These are phyloP conservation scores for Cephalophus harveyi DNA, from an alignment of 2,113 vertebrate genomes.

Conservation along the genomic window DNA sequence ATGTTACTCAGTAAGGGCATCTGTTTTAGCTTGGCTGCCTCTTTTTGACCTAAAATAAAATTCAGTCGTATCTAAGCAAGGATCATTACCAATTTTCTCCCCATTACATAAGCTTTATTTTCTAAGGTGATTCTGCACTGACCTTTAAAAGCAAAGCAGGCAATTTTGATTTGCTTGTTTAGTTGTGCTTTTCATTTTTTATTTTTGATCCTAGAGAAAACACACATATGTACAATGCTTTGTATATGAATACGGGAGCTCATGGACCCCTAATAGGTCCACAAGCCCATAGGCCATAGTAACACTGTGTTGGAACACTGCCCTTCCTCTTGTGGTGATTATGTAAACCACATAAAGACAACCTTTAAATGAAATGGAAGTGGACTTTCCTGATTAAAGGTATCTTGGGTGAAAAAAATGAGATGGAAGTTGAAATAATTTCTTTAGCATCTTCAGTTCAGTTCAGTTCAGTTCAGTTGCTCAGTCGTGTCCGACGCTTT, in stretches of 20 bases:
- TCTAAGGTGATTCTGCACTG: conserved; percentile 20
- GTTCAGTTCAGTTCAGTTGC: no score
- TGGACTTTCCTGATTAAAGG: neutral
- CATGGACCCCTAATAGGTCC: neutral
- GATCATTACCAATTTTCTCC: neutral
- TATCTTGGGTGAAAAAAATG: neutral
- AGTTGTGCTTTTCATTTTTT: neutral
- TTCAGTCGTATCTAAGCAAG: neutral
- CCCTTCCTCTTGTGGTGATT: neutral
- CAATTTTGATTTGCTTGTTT: conserved; percentile 21
- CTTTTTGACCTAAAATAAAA: conserved; percentile 43
- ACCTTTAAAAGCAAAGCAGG: neutral
- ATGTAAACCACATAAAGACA: neutral
- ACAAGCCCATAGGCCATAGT: neutral
- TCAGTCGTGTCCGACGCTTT: no score
- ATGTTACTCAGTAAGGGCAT: neutral
- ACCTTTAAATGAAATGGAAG: neutral
- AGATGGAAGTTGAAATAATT: neutral
- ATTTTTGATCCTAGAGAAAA: neutral
- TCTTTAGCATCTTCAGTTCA: neutral
- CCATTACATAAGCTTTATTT: neutral
- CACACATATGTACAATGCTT: neutral
- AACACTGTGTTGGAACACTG: neutral
- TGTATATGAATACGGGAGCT: neutral
- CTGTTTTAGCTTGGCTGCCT: neutral